Conservation (phyloP, 2,113 vertebrate species). For the Gallinago paraguaiae region DNA sequence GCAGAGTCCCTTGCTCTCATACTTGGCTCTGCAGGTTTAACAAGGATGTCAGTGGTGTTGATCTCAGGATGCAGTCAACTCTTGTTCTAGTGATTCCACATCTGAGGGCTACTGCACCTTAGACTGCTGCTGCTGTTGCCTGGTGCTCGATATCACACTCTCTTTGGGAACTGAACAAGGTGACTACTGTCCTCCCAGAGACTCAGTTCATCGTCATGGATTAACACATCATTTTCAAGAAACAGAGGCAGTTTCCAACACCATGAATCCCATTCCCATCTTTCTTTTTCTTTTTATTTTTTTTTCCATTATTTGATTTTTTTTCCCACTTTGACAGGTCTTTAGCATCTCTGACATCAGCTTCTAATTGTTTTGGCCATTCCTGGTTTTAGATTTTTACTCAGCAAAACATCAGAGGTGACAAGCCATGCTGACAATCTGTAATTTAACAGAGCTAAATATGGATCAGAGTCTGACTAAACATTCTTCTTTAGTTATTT, state of each 20-base stretch:
- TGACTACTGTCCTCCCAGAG: neutral
- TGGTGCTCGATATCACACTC: neutral
- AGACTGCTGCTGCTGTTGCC: neutral
- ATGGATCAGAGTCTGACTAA: conserved; percentile 24
- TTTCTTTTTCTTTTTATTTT: neutral
- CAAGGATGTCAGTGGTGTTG: neutral
- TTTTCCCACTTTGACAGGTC: neutral
- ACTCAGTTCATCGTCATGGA: neutral
- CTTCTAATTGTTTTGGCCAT: neutral
- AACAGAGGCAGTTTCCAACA: neutral
- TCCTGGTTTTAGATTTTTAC: neutral
- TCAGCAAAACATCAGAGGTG: conserved; percentile 35
- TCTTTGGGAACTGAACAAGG: neutral
- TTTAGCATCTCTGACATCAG: neutral
- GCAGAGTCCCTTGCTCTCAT: neutral
- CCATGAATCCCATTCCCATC: neutral
- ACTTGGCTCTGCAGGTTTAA: neutral
- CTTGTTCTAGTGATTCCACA: neutral
- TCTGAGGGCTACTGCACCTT: neutral
- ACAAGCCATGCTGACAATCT: conserved; percentile 21
- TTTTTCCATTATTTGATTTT: neutral
- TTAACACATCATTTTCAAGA: neutral
- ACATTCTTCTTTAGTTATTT: conserved; percentile 35
- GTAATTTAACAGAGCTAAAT: conserved; percentile 38
- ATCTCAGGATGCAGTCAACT: neutral